These are phyloP conservation scores for Indri indri DNA, from an alignment of 2,113 vertebrate species.

Conservation along the genomic window DNA sequence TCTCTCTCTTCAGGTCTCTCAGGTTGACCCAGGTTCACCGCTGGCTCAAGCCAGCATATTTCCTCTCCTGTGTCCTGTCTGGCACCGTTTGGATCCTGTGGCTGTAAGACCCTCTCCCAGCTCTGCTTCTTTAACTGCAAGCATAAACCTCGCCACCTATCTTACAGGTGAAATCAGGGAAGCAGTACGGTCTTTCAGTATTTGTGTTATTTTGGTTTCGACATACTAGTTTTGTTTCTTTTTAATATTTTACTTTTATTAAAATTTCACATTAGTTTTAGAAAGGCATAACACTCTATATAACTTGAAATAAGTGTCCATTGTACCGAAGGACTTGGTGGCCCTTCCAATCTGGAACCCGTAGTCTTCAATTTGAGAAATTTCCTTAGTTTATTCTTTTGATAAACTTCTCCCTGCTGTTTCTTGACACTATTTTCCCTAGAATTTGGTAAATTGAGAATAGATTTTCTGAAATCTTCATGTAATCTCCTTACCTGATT, in stretches of 20 bases:
- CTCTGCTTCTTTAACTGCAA: neutral
- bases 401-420: neutral
- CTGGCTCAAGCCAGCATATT: no score
- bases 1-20: neutral
- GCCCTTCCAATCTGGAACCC: neutral
- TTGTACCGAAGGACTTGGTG: neutral
- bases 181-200: no score
- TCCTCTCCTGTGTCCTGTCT: neutral
- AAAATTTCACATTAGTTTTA: neutral
- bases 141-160: neutral
- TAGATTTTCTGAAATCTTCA: neutral
- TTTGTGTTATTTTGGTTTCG: neutral
- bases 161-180: neutral
- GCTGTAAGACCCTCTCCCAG: no score
- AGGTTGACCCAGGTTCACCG: neutral
- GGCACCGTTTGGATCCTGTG: neutral
- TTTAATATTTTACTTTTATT: neutral
- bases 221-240: neutral
- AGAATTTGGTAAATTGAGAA: neutral
- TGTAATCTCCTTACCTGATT: neutral
- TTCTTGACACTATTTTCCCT: neutral
- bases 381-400: neutral
- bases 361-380: neutral
- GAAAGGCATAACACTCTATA: neutral
- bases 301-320: neutral